Evolutionary conservation across 2,888 invertebrate species (phyloP), one percentile per base, ranked within the genome.

Genomic region (Ditylenchus weischeri): DNA sequence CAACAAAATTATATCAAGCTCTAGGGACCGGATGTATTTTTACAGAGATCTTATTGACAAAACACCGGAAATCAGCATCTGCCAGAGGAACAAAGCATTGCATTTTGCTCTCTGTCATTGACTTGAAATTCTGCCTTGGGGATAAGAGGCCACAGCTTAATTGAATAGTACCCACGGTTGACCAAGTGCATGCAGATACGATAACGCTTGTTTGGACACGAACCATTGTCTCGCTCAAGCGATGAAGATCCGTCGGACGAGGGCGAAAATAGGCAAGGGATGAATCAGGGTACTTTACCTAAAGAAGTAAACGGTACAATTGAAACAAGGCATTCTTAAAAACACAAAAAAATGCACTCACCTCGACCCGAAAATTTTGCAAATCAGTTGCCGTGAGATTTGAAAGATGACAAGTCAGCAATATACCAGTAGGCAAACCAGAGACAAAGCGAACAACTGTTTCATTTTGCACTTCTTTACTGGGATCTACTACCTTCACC

Each of bases 391-490:
- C 57, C 13, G 35, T 60, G 59, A 80, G 68, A 65, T 79, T 75
- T 57, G 70, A 70, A 38, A 80, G 64, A 19, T 71, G 60, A 38
- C 74, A 74, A 15, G 67, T 70, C 18, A 80, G 23, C 10, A 69
- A 60, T 18, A 79, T 68, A 15, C 75, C 76, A 29, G 76, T 76
- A 18, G 80, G 80, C 51, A 81, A 69, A 21, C 75, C 76, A 15
- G 78, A 72, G 29, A 74, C 73, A 65, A 80, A 80, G 59, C 71
- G 64, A 36, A 75, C 59, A 13, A 71, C 64, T 11, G 68, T 66
- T 29, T 79, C 79, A 13, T 73, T 60, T 8, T 73, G 73, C 6
- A 72, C 60, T 21, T 79, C 77, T 57, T 70, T 70, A 43, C 71
- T 71, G 7, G 79, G 79, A 21, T 71, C 73, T 0, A 72, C 69